Conservation (phyloP, 2,113 vertebrate species). For the Microcebus ravelobensis region DNA sequence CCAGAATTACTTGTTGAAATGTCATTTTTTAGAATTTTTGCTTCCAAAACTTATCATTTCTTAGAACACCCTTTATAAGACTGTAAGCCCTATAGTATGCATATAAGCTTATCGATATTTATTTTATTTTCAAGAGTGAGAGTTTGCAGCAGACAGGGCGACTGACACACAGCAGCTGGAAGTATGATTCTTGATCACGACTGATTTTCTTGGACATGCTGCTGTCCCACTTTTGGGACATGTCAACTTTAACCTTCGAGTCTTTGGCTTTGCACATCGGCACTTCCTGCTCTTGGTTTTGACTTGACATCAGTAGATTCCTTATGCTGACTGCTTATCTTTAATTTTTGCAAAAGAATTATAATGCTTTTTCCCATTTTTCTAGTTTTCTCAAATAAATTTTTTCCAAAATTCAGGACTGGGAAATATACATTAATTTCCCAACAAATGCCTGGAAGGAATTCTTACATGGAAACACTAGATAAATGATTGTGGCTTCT, state of each 20-base stretch:
- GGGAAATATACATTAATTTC: not conserved
- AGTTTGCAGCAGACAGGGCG: not conserved
- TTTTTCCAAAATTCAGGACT: not conserved
- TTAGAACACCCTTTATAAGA: not conserved
- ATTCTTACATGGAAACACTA: not conserved
- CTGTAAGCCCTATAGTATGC: not conserved
- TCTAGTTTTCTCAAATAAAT: not conserved
- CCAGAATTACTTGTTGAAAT: slow-evolving; percentile 17
- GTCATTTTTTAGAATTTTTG: not conserved
- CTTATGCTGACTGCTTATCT: not conserved
- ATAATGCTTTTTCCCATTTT: not conserved
- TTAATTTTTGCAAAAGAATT: not conserved
- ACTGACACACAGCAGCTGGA: not conserved
- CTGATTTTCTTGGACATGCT: not conserved
- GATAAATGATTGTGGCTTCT: not conserved
- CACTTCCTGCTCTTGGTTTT: not conserved
- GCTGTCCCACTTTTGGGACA: not conserved
- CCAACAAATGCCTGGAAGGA: not conserved
- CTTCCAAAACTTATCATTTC: not conserved
- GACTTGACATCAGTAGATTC: not conserved
- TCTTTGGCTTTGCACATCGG: not conserved
- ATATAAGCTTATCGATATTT: not conserved
- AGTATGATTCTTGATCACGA: not conserved
- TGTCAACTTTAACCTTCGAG: not conserved
- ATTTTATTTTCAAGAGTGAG: not conserved